Percentiles rank a stretch among this genome's conserved stretches.
phyloP scores from a whole-genome alignment of 30 jellyfish, hydroid and myxozoan species.

The Cassiopea xamachana region DNA sequence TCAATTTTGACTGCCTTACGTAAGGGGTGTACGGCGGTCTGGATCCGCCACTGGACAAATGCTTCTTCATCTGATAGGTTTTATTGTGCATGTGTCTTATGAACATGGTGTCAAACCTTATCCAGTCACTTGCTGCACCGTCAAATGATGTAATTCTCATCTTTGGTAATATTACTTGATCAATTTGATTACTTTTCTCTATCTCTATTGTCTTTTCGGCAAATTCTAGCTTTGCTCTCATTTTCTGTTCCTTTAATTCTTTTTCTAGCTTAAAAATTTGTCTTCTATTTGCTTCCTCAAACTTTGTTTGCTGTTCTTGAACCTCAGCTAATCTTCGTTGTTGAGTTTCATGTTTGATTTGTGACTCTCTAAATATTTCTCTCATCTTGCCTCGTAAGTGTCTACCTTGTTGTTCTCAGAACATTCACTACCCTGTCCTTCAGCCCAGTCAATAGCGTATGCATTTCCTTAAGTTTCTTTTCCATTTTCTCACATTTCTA shows the following conservation, averaged over 20 bases:
- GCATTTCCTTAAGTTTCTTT: slow-evolving; percentile 53
- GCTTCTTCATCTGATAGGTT: slow-evolving; percentile 38
- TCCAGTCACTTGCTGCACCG: slow-evolving; percentile 67
- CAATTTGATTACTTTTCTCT: slow-evolving; percentile 55
- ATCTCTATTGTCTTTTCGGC: slow-evolving; percentile 58
- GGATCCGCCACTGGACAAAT: no score
- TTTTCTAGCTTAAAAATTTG: slow-evolving; percentile 56
- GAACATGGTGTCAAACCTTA: slow-evolving; percentile 61
- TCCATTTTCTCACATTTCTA: slow-evolving; percentile 55
- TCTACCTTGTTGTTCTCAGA: slow-evolving; percentile 54
- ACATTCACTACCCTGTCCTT: slow-evolving; percentile 54
- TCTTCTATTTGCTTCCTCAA: slow-evolving; percentile 54
- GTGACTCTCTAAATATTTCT: slow-evolving; percentile 62
- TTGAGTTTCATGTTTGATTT: slow-evolving; percentile 47
- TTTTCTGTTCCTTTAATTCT: slow-evolving; percentile 51
- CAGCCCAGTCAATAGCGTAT: slow-evolving; percentile 52
- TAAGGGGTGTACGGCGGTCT: no score
- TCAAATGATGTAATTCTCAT: slow-evolving; percentile 50
- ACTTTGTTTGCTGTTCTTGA: slow-evolving; percentile 58
- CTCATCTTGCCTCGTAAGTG: slow-evolving; percentile 45
- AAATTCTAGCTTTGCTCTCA: slow-evolving; percentile 67
- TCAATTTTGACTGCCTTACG: slow-evolving; percentile 4
- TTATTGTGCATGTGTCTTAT: slow-evolving; percentile 49
- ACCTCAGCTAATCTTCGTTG: slow-evolving; percentile 58
- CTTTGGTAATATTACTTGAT: slow-evolving; percentile 64